Percentiles rank a stretch among this genome's conserved stretches.
Evolutionary conservation across 2,797 vertebrate genomes (phyloP).

Genomic region (Muscicapa comitata): DNA sequence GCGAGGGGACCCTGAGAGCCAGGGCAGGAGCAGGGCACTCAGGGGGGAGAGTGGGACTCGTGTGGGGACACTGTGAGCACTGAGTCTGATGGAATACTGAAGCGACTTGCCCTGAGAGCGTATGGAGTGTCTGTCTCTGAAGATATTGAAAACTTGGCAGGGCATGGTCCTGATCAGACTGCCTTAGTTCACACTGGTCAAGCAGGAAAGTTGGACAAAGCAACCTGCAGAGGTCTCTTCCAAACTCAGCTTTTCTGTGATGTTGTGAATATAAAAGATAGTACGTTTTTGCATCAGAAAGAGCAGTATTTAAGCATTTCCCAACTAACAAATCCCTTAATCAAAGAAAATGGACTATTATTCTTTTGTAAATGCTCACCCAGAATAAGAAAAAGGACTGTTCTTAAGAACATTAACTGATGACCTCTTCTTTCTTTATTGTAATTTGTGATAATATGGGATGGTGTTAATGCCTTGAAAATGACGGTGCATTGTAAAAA

Average conservation of each 20-base stretch:
- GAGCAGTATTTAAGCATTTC: neutral
- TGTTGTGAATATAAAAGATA: neutral
- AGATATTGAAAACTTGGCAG: neutral
- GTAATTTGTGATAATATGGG: neutral
- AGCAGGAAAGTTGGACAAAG: fast-evolving
- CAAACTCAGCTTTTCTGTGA: neutral
- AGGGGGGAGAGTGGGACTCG: neutral
- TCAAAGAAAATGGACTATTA: slow-evolving; percentile 4
- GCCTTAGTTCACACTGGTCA: neutral
- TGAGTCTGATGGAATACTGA: neutral
- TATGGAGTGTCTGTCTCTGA: neutral
- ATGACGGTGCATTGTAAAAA: neutral
- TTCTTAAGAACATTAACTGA: slow-evolving; percentile 1
- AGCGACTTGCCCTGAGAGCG: neutral
- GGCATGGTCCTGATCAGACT: neutral
- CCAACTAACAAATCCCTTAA: neutral
- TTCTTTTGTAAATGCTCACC: neutral
- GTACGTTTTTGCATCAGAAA: neutral
- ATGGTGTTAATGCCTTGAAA: neutral
- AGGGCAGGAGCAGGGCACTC: neutral
- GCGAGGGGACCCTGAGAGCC: neutral
- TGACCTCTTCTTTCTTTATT: neutral
- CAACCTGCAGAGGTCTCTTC: neutral
- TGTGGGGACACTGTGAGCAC: neutral
- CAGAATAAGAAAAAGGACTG: neutral